Conservation (phyloP, 2,888 invertebrate species). For the Merodon equestris region DNA sequence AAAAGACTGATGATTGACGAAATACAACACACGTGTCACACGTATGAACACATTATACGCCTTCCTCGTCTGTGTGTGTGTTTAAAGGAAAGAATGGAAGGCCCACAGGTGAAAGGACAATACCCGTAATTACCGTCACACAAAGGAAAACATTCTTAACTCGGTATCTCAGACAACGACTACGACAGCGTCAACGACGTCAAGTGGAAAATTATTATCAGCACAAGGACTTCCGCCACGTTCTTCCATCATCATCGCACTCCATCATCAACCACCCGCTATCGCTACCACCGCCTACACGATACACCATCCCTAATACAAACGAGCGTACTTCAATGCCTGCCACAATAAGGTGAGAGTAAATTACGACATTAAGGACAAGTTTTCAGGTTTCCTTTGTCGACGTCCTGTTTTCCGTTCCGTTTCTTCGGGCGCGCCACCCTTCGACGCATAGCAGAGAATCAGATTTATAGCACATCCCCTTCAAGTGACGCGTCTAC, state of each 20-base stretch:
- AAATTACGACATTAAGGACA: slow-evolving; percentile 54
- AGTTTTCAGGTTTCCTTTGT: slow-evolving; percentile 26
- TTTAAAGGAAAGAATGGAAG: slow-evolving; percentile 7
- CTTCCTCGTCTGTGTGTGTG: background rate
- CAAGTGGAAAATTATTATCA: slow-evolving; percentile 28
- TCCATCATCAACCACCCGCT: background rate
- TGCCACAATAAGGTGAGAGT: slow-evolving; percentile 31
- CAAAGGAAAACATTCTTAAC: slow-evolving; percentile 23
- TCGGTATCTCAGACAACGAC: background rate
- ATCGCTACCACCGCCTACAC: background rate
- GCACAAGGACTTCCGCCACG: background rate
- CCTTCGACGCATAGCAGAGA: slow-evolving; percentile 30
- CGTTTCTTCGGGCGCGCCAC: slow-evolving; percentile 4
- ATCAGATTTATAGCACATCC: slow-evolving; percentile 19
- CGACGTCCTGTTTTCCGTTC: slow-evolving; percentile 17
- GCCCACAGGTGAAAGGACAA: slow-evolving; percentile 25
- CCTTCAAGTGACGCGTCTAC: background rate
- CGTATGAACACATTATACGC: no score
- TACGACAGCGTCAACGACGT: background rate
- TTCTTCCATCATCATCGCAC: background rate
- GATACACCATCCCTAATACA: background rate
- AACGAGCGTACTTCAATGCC: background rate
- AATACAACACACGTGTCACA: no score
- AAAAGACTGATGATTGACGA: no score
- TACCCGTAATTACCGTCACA: slow-evolving; percentile 13